Conservation (phyloP, 1,140 invertebrate genomes). For the Scaptomyza pallida region DNA sequence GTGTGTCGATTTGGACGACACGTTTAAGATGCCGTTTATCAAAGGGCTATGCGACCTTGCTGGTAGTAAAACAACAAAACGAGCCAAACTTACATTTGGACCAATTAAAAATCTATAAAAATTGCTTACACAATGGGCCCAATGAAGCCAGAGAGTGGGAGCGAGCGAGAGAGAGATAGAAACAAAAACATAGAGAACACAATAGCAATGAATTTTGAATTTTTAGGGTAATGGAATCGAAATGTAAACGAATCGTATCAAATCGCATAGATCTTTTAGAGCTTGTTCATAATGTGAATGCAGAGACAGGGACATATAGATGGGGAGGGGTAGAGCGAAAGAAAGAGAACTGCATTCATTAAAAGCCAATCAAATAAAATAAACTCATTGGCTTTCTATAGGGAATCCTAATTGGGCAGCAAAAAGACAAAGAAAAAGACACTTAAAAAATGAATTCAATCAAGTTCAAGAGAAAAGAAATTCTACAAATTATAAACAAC, state of each 20-base stretch:
- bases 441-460: constrained; percentile 75
- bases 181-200: constrained; percentile 2
- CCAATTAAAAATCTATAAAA: constrained; percentile 67
- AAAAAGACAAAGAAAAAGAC: constrained; percentile 51
- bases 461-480: constrained; percentile 49
- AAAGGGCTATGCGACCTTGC: constrained; percentile 15
- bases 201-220: constrained; percentile 21
- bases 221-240: constrained; percentile 24
- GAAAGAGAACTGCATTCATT: constrained; percentile 59
- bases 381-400: constrained; percentile 78
- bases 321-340: background rate
- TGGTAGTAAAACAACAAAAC: background rate
- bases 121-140: constrained; percentile 23
- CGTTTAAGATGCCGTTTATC: background rate
- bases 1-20: constrained; percentile 1
- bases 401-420: constrained; percentile 74
- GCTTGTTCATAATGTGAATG: background rate
- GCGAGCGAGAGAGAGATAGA: too few relatives aligned
- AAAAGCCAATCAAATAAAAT: constrained; percentile 73
- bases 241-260: constrained; percentile 2
- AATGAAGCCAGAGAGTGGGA: background rate
- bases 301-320: background rate
- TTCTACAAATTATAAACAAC: constrained; percentile 5
- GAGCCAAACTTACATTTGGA: constrained; percentile 7
- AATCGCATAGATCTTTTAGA: constrained; percentile 1